Evolutionary conservation across 2,888 invertebrate species (phyloP), one percentile per base, ranked within the genome.

Genomic region (Leucophenga maculata): DNA sequence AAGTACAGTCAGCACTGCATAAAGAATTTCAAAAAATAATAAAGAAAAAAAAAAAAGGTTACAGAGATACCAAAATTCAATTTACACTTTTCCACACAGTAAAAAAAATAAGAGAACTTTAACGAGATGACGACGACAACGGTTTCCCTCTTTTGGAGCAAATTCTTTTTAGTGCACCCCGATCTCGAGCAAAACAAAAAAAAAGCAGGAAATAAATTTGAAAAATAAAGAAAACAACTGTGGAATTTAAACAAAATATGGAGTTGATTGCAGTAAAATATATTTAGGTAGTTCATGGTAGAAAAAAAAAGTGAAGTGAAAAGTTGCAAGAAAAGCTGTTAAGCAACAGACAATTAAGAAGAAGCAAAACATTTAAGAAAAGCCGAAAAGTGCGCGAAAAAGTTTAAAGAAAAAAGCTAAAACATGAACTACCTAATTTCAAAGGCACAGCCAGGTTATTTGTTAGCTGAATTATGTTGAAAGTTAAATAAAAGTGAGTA

Each of bases 81-180:
- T 54, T 54, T 50, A 50, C 50, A 50, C 50, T 50, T 50, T 50
- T 50, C 50, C 50, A 50, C n/a, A n/a, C n/a, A n/a, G n/a, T n/a
- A n/a, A 52, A 18, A 52, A 18, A 16, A 52, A n/a, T 18, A 54
- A 54, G 18, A 18, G n/a, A 54, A 54, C n/a, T 54, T 18, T 54
- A 14, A 20, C 11, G 54, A 18, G n/a, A 54, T 20, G 18, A 54
- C 11, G 18, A 54, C 11, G 22, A 54, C 22, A 54, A 57, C 57
- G 57, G 57, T 57, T 57, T 57, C 57, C 26, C 57, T n/a, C 57
- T 48, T 44, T 68, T 60, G 55, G 8, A 48, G 32, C 46, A 32
- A 55, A 20, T 72, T 59, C 31, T 52, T 57, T n/a, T 31, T n/a
- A n/a, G n/a, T 31, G 59, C 59, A 59, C 59, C 59, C 59, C 59